Conservation (phyloP, 2,888 invertebrate genomes). For the Anorthoa munda region DNA sequence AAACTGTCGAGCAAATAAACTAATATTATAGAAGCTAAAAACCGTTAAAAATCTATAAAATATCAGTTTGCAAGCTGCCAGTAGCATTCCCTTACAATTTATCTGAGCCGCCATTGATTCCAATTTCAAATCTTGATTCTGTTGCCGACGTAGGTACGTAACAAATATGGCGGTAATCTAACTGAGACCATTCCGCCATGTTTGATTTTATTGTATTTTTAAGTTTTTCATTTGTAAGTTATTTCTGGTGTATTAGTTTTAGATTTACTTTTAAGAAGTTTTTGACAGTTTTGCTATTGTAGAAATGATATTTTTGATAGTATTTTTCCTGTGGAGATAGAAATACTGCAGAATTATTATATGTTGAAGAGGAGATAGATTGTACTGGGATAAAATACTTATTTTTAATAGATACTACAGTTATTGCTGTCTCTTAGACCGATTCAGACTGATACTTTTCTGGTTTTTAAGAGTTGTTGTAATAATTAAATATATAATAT, state of each 20-base stretch:
- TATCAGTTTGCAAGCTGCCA: constrained; percentile 39
- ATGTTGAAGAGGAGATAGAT: too few relatives aligned
- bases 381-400: too few relatives aligned
- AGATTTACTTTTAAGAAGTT: background rate
- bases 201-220: constrained; percentile 17
- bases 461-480: too few relatives aligned
- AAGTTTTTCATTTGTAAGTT: background rate
- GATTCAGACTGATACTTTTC: too few relatives aligned
- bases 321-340: too few relatives aligned
- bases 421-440: too few relatives aligned
- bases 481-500: too few relatives aligned
- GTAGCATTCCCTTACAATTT: constrained; percentile 52
- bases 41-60: constrained; percentile 16
- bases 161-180: constrained; percentile 58
- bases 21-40: background rate
- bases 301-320: too few relatives aligned
- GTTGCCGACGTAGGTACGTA: constrained; percentile 45
- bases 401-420: too few relatives aligned
- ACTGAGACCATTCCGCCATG: constrained; percentile 24
- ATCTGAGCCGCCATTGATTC: constrained; percentile 62
- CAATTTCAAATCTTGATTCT: constrained; percentile 65
- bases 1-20: background rate
- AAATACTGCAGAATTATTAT: too few relatives aligned
- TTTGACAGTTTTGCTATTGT: background rate
- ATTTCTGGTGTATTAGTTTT: background rate